Conservation (phyloP, 2,113 vertebrate species). For the Scomber japonicus region DNA sequence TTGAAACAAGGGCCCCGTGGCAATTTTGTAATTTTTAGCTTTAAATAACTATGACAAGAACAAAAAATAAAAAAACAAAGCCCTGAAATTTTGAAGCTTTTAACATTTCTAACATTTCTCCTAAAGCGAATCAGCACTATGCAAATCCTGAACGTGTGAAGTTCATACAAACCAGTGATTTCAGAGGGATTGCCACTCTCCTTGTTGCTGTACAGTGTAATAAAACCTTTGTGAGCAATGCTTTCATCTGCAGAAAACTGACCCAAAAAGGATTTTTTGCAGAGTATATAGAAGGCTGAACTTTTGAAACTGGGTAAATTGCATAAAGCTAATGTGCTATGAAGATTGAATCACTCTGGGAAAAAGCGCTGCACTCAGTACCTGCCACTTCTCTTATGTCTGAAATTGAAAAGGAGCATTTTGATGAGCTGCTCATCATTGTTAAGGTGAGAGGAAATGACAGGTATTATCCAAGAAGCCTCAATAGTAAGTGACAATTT, state of each 20-base stretch:
- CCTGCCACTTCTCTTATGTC: too few species aligned
- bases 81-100: slow-evolving; percentile 6
- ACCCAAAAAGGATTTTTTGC: slow-evolving; percentile 57
- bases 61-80: not conserved
- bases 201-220: slow-evolving; percentile 1
- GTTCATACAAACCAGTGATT: slow-evolving; percentile 4
- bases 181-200: not conserved
- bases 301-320: too few species aligned
- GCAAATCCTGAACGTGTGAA: slow-evolving; percentile 11
- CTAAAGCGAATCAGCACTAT: slow-evolving; percentile 27
- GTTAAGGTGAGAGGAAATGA: too few species aligned
- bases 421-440: too few species aligned
- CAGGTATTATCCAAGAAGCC: too few species aligned
- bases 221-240: slow-evolving; percentile 14
- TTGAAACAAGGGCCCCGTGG: not conserved
- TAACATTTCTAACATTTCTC: not conserved
- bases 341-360: too few species aligned
- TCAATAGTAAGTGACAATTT: too few species aligned
- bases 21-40: not conserved
- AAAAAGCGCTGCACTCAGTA: too few species aligned
- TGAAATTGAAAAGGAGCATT: too few species aligned
- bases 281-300: slow-evolving; percentile 20
- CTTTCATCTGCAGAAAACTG: slow-evolving; percentile 66
- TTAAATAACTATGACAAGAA: not conserved
- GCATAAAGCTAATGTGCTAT: too few species aligned